Percentiles rank a stretch among this genome's conserved stretches.
These are phyloP conservation scores for Zingel zingel DNA, from an alignment of 2,113 vertebrate species.

Conservation along the genomic window DNA sequence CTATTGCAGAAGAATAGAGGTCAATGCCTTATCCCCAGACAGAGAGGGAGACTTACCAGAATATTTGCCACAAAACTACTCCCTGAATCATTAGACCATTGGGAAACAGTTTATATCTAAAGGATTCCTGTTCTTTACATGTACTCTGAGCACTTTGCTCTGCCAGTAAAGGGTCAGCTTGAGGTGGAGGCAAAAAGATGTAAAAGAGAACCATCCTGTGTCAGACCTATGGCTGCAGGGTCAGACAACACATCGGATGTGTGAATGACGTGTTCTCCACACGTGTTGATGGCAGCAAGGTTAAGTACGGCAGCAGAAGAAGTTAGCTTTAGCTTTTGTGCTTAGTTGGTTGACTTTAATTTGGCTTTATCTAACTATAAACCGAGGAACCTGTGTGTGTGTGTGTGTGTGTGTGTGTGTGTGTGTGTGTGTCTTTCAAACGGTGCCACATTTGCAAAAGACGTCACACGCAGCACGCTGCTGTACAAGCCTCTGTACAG, in stretches of 20 bases:
- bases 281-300: background rate
- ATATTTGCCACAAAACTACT: slow-evolving; percentile 3
- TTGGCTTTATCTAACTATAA: background rate
- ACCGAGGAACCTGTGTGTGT: no score
- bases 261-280: slow-evolving; percentile 29
- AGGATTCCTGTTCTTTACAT: background rate
- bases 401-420: no score
- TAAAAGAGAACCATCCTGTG: slow-evolving; percentile 4
- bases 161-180: background rate
- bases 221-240: slow-evolving; percentile 21
- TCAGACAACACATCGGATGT: slow-evolving; percentile 55
- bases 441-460: no score
- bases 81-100: no score
- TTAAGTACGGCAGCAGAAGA: background rate
- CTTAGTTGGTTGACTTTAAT: slow-evolving; percentile 3
- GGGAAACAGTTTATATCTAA: background rate
- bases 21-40: background rate
- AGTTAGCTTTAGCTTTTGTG: background rate
- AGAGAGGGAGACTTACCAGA: background rate
- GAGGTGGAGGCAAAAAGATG: slow-evolving; percentile 13
- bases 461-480: no score
- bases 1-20: background rate
- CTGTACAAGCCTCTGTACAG: no score
- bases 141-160: background rate
- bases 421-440: no score